A percentile compares a stretch with the other conserved stretches of the same genome.
These are phyloP conservation scores for Fulica atra DNA, from an alignment of 2,113 vertebrate genomes.

Conservation along the genomic window DNA sequence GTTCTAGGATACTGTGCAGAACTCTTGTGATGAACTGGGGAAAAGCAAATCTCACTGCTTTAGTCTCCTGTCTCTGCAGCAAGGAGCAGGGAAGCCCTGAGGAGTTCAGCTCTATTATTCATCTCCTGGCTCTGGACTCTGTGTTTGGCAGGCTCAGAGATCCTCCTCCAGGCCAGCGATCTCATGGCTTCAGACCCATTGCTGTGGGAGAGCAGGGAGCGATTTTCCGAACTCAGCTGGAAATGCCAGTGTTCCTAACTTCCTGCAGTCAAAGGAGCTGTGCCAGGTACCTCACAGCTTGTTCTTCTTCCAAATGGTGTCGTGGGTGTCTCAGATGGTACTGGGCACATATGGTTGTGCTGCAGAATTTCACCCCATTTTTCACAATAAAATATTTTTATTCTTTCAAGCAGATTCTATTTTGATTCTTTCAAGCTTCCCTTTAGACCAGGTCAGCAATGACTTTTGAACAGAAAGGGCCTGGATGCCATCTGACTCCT, in stretches of 20 bases:
- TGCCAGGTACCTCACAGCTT: not conserved
- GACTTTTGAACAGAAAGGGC: not conserved
- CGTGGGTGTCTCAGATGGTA: not conserved
- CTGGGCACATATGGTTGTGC: not conserved
- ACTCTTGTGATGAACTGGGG: not conserved
- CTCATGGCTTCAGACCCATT: not conserved
- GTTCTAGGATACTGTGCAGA: not conserved
- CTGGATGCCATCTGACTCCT: not conserved
- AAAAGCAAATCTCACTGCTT: not conserved
- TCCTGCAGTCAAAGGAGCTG: not conserved
- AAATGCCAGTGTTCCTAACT: not conserved
- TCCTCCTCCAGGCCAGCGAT: accelerated
- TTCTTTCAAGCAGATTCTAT: not conserved
- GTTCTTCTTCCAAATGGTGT: not conserved
- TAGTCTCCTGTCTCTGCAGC: not conserved
- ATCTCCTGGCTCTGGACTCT: not conserved
- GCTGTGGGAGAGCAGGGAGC: not conserved
- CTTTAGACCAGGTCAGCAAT: not conserved
- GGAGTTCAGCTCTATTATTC: not conserved
- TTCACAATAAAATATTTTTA: not conserved
- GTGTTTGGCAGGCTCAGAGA: not conserved
- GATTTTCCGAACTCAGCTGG: not conserved
- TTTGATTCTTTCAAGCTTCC: not conserved
- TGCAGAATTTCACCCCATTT: not conserved
- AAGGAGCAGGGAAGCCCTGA: not conserved